Conservation (phyloP, 2,888 invertebrate genomes). For the Stramonita haemastoma region DNA sequence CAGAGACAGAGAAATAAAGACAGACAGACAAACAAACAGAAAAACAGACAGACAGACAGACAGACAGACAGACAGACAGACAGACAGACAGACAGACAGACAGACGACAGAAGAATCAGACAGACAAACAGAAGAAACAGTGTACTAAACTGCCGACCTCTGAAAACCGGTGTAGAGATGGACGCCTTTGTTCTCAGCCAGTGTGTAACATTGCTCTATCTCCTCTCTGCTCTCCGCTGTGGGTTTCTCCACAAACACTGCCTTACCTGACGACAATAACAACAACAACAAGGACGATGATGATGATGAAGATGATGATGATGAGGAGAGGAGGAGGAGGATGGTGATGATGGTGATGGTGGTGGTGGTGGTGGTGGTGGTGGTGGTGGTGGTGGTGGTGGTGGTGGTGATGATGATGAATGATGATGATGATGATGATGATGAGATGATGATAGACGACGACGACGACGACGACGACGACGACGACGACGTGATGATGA, state of each 20-base stretch:
- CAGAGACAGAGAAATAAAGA: too few relatives aligned
- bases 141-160: too few relatives aligned
- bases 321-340: too few relatives aligned
- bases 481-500: background rate
- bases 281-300: too few relatives aligned
- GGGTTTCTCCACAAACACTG: conserved; percentile 86
- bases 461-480: background rate
- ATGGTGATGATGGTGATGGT: background rate
- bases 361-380: background rate
- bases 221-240: conserved; percentile 81
- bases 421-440: conserved; percentile 1
- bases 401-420: conserved; percentile 1
- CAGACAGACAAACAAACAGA: too few relatives aligned
- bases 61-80: too few relatives aligned
- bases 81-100: too few relatives aligned
- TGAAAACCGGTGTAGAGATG: conserved; percentile 84
- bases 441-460: background rate
- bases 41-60: too few relatives aligned
- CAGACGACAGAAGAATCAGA: background rate
- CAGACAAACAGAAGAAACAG: too few relatives aligned
- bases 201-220: conserved; percentile 81
- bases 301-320: too few relatives aligned
- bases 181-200: conserved; percentile 80
- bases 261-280: conserved; percentile 80
- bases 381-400: background rate